phyloP scores from a whole-genome alignment of 2,113 vertebrate species.

The Bujurquina vittata region DNA sequence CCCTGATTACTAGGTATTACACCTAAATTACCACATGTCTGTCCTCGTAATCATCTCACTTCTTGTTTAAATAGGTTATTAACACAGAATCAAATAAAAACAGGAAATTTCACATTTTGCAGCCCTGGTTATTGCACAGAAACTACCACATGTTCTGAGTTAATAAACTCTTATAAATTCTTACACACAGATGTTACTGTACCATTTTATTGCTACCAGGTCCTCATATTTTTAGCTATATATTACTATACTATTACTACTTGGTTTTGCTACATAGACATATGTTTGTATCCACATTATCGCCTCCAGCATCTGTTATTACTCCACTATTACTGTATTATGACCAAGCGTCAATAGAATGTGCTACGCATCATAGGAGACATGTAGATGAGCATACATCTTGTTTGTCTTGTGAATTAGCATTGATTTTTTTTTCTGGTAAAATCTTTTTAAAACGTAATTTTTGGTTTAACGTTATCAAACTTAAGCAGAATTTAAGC shows the following conservation, averaged over 20 bases:
- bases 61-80: too few species aligned
- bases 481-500: background rate
- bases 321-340: background rate
- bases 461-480: background rate
- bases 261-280: background rate
- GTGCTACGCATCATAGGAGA: background rate
- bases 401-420: background rate
- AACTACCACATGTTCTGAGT: background rate
- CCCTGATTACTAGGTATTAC: too few species aligned
- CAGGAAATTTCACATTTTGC: too few species aligned
- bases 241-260: background rate
- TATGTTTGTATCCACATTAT: background rate
- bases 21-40: too few species aligned
- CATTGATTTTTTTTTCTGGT: background rate
- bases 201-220: too few species aligned
- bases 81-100: too few species aligned
- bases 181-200: too few species aligned
- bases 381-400: background rate
- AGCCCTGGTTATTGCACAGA: background rate
- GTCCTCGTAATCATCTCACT: too few species aligned
- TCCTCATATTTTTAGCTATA: background rate
- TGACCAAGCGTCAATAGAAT: background rate
- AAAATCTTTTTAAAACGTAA: background rate
- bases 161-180: too few species aligned
- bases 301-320: background rate